Percentiles rank a stretch among this genome's conserved stretches.
Evolutionary conservation across 2,113 vertebrate genomes (phyloP).

Genomic region (Chitala chitala): DNA sequence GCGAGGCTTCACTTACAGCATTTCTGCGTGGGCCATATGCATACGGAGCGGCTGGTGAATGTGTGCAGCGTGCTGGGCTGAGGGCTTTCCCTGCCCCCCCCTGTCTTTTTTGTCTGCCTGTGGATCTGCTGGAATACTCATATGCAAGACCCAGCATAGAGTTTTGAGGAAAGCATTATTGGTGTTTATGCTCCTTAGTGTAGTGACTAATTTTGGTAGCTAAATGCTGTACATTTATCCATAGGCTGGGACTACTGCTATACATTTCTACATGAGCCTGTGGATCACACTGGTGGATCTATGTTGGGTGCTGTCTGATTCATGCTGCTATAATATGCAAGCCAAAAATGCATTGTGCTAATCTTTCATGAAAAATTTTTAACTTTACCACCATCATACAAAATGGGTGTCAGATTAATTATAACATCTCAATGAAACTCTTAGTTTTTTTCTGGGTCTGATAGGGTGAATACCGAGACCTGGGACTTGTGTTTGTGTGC

Average conservation of each 20-base stretch:
- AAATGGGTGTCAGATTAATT: neutral
- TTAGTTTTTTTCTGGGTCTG: neutral
- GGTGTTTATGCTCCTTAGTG: neutral
- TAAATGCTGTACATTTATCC: neutral
- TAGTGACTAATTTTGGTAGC: neutral
- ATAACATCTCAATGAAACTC: neutral
- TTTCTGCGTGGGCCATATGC: conserved; percentile 18
- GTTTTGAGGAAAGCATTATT: conserved; percentile 8
- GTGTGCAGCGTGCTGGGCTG: neutral
- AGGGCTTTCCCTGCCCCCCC: neutral
- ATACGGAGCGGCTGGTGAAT: neutral
- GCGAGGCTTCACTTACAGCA: conserved; percentile 16
- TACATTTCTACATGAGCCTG: no score
- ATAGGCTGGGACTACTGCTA: conserved; percentile 2
- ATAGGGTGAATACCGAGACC: neutral
- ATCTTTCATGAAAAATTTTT: neutral
- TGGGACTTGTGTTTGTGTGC: no score
- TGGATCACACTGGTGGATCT: neutral
- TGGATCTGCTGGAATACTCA: conserved; percentile 18
- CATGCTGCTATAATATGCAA: neutral
- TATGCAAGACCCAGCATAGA: neutral
- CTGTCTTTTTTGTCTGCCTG: conserved; percentile 7
- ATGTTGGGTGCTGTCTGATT: neutral
- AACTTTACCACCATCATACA: neutral
- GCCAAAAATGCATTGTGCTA: neutral